Percentiles rank a stretch among this genome's conserved stretches.
Evolutionary conservation across 2,888 invertebrate species (phyloP).

Genomic region (Conistra vaccinii): DNA sequence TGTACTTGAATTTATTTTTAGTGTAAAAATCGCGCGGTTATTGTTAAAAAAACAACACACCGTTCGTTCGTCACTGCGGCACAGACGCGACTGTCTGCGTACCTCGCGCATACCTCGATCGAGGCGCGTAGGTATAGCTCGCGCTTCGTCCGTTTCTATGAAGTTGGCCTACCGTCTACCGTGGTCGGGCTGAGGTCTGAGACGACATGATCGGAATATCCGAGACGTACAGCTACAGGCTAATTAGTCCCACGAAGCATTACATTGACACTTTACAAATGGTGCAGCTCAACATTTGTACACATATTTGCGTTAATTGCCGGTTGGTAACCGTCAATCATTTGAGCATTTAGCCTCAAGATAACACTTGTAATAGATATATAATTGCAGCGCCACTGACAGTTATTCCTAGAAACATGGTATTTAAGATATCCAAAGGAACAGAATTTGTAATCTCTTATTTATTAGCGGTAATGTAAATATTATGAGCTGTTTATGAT

Average conservation of each 20-base stretch:
- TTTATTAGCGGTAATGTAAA: constrained; percentile 52
- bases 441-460: constrained; percentile 40
- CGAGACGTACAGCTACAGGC: constrained; percentile 35
- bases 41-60: too few relatives aligned
- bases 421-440: constrained; percentile 55
- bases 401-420: constrained; percentile 46
- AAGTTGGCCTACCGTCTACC: too few relatives aligned
- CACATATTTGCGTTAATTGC: constrained; percentile 63
- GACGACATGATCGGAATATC: constrained; percentile 60
- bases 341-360: constrained; percentile 58
- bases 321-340: constrained; percentile 61
- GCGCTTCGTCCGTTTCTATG: too few relatives aligned
- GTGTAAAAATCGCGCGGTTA: too few relatives aligned
- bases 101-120: too few relatives aligned
- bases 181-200: constrained; percentile 63
- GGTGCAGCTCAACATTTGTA: constrained; percentile 56
- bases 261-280: constrained; percentile 66
- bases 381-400: constrained; percentile 57
- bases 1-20: too few relatives aligned
- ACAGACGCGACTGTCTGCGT: too few relatives aligned
- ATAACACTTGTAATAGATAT: constrained; percentile 58
- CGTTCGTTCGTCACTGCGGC: too few relatives aligned
- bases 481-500: constrained; percentile 55
- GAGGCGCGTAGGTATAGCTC: too few relatives aligned
- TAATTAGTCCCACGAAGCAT: constrained; percentile 66